phyloP scores from a whole-genome alignment of 2,113 vertebrate genomes.

The Orycteropus afer region DNA sequence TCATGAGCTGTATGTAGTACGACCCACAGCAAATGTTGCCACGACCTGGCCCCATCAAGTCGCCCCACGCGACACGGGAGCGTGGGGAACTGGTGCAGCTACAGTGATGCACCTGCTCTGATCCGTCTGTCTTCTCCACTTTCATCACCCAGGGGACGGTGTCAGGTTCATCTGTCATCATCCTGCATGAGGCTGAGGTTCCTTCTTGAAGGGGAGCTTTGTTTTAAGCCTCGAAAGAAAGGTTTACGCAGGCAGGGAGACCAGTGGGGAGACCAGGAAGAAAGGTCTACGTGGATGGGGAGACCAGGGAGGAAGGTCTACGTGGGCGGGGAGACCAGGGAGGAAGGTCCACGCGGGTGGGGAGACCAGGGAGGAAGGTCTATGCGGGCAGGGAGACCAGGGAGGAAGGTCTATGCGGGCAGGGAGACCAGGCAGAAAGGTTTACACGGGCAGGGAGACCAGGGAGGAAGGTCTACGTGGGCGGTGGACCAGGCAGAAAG shows the following conservation, averaged over 20 bases:
- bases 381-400: neutral
- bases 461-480: neutral
- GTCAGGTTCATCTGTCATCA: neutral
- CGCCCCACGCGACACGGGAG: rapidly evolving
- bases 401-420: too few species aligned
- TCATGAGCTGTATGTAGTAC: neutral
- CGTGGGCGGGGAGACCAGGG: too few species aligned
- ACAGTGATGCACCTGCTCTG: neutral
- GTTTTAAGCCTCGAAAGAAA: neutral
- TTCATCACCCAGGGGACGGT: neutral
- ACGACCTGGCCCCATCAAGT: neutral
- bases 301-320: too few species aligned
- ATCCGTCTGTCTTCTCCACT: neutral
- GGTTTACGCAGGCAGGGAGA: neutral
- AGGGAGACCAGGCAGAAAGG: too few species aligned
- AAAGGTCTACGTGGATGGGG: too few species aligned
- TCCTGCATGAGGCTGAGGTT: neutral
- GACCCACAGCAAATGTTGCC: neutral
- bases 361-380: neutral
- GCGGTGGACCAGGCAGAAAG: too few species aligned
- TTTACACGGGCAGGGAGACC: too few species aligned
- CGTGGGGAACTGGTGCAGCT: rapidly evolving
- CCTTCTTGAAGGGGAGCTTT: neutral
- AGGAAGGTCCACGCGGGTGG: too few species aligned
- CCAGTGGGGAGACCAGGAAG: too few species aligned